Evolutionary conservation across 2,888 invertebrate species (phyloP), one percentile per base, ranked within the genome.

Genomic region (Priocnemis perturbator): DNA sequence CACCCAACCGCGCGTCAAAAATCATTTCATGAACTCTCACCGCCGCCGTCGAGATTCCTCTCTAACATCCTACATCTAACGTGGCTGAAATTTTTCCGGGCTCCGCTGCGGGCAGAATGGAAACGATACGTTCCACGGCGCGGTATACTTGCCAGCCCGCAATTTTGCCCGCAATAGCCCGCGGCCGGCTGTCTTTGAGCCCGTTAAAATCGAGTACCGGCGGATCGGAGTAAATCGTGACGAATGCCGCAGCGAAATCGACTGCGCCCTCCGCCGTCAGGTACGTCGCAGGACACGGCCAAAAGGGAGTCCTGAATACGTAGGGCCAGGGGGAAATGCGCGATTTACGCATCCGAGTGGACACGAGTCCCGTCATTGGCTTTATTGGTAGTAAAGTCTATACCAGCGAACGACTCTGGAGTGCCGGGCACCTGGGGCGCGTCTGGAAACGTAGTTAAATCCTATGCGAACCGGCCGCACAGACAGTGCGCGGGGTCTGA

Each of bases 351-450:
- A 83, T 85, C 79, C 79, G 81, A 77, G 71, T 81, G 83, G 81
- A 84, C 82, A 79, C 81, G 84, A 81, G 83, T 81, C 81, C 85
- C 80, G 84, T 83, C 84, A 84, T 85, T 87, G 85, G 83, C 80
- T 86, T 85, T 86, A 86, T 86, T 81, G 85, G 83, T 80, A 82
- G 80, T 85, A 87, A 87, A 86, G 81, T 85, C 83, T 78, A 77
- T 80, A 84, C 81, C 73, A 78, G 75, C 76, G 81, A 83, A 86
- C 81, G 82, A 83, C 82, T 81, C 79, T 79, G 79, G 80, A 64
- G 67, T 55, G 70, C 61, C 44, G 50, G 78, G 81, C 85, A 86
- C 86, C 86, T 86, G 86, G 81, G 83, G 78, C 85, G 79, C 84
- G 82, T 83, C 83, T 85, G 82, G 77, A 79, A 84, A 80, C 77